A percentile compares a stretch with the other conserved stretches of the same genome.
Evolutionary conservation across 2,113 vertebrate species (phyloP).

Genomic region (Phycodurus eques): DNA sequence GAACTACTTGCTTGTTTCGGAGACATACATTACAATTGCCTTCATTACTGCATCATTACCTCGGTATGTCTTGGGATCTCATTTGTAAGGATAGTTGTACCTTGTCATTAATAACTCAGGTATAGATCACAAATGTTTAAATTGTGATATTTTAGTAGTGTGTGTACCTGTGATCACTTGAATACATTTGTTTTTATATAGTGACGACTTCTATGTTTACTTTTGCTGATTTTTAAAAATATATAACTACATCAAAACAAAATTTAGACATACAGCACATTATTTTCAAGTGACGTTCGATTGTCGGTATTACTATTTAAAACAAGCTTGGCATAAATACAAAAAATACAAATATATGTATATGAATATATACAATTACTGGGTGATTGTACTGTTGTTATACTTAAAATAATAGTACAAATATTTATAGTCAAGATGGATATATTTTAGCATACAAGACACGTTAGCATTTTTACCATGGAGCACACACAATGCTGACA

Average conservation of each 20-base stretch:
- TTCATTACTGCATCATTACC: constrained; percentile 40
- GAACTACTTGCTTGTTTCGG: background rate
- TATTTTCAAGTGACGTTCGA: no score
- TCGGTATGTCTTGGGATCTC: constrained; percentile 7
- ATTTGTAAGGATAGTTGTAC: constrained; percentile 14
- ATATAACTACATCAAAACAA: background rate
- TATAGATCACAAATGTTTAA: constrained; percentile 50
- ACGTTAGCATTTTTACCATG: background rate
- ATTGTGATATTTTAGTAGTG: constrained; percentile 24
- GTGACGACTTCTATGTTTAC: background rate
- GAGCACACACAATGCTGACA: background rate
- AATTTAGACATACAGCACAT: background rate
- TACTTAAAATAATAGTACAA: no score
- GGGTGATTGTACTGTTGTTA: no score
- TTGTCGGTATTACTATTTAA: no score
- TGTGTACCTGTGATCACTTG: constrained; percentile 18
- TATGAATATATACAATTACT: no score
- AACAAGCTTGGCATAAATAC: no score
- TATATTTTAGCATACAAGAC: no score
- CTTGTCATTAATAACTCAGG: constrained; percentile 56
- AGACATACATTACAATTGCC: constrained; percentile 20
- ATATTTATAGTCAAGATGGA: no score
- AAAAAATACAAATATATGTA: no score
- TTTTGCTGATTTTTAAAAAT: background rate
- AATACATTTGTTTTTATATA: constrained; percentile 39